A percentile compares a stretch with the other conserved stretches of the same genome.
Evolutionary conservation across 2,888 invertebrate genomes (phyloP).

Genomic region (Phoenoteleia sp.): DNA sequence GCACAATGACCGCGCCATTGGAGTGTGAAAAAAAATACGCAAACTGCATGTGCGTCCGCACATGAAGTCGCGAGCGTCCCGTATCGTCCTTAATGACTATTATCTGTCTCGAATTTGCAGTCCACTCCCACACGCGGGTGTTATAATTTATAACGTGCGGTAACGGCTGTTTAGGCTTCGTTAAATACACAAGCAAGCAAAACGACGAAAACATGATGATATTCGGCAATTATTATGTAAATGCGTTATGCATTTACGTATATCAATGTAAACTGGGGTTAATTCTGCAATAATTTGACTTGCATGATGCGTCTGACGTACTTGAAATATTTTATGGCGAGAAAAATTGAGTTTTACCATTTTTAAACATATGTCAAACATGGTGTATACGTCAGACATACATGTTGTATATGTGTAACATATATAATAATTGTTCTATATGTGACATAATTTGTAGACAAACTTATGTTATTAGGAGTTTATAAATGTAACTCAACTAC

Average conservation of each 20-base stretch:
- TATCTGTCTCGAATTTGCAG: conserved; percentile 67
- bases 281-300: neutral
- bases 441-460: too few species aligned
- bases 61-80: conserved; percentile 23
- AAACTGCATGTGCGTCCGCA: conserved; percentile 34
- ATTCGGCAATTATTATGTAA: conserved; percentile 38
- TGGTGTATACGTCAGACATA: too few species aligned
- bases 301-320: too few species aligned
- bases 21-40: conserved; percentile 63
- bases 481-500: too few species aligned
- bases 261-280: neutral
- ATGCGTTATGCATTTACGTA: neutral
- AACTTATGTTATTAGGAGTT: too few species aligned
- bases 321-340: too few species aligned
- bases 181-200: conserved; percentile 54
- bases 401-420: too few species aligned
- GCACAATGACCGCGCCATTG: conserved; percentile 59
- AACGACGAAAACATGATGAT: conserved; percentile 15
- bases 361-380: too few species aligned
- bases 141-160: conserved; percentile 60
- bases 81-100: conserved; percentile 67
- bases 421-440: too few species aligned
- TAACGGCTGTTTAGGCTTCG: conserved; percentile 53
- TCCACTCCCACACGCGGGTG: conserved; percentile 58
- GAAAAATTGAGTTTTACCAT: too few species aligned